Percentiles rank a stretch among this genome's conserved stretches.
Conservation (phyloP, 2,113 vertebrate genomes). For the Carollia perspicillata region DNA sequence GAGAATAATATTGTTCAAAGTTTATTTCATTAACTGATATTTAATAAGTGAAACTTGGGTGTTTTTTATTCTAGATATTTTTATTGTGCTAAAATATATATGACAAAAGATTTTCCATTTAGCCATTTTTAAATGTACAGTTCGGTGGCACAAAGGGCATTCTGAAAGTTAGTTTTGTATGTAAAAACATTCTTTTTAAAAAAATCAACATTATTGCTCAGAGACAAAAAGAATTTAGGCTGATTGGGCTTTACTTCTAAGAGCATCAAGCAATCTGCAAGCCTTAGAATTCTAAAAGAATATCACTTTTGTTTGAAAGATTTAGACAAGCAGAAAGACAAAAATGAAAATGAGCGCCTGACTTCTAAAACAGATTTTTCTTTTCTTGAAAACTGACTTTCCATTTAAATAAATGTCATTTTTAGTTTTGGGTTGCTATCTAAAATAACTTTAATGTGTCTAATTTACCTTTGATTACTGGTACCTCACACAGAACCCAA, state of each 20-base stretch:
- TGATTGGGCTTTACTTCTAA: neutral
- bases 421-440: conserved; percentile 36
- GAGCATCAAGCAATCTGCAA: neutral
- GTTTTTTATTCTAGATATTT: neutral
- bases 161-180: neutral
- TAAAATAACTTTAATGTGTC: conserved; percentile 24
- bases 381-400: conserved; percentile 20
- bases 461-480: neutral
- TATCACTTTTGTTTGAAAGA: conserved; percentile 21
- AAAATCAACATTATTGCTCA: neutral
- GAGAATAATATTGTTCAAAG: neutral
- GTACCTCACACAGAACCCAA: neutral
- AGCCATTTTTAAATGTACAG: neutral
- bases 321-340: neutral
- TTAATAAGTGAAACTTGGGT: neutral
- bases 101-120: neutral
- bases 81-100: neutral
- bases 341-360: neutral
- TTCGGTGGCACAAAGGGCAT: neutral
- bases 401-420: neutral
- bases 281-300: neutral
- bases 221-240: conserved; percentile 7
- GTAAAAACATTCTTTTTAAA: neutral
- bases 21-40: neutral
- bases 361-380: conserved; percentile 27